Evolutionary conservation across 2,888 invertebrate genomes (phyloP), one percentile per base, ranked within the genome.

Genomic region (Pheosia tremula): DNA sequence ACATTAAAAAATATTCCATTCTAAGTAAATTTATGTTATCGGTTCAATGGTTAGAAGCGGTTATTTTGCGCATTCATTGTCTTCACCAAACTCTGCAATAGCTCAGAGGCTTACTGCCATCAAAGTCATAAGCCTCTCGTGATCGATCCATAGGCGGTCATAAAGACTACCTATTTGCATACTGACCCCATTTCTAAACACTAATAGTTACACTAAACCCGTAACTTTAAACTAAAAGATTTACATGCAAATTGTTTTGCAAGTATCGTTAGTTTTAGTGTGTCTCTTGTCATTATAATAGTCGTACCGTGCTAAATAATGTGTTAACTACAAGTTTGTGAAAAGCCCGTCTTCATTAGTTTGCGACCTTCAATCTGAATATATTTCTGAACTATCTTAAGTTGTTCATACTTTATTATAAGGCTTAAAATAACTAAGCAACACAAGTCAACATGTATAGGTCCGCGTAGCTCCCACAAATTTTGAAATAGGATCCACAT

Each of bases 121-220:
- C 66, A 62, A 13, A 37, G 52, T 52, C 55, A 43, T 58, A 61
- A 63, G 62, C 49, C 49, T 4, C n/a, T 49, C 24, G 24, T 24
- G 24, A 0, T 24, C 9, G 5, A 4, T 47, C 47, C 9, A 47
- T 11, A 11, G 11, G n/a, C 49, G 6, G 49, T n/a, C 13, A 49
- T 49, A 7, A 49, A 49, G 49, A n/a, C 13, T 49, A 36, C 4
- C 47, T 58, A 71, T 69, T 71, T 69, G 68, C 68, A 71, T 71
- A 59, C 54, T 71, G 69, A 62, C 69, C 69, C 10, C 62, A 59
- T 68, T 71, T 67, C 54, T 52, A 6, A 49, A 24, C 24, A 24
- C 24, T 24, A 24, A 5, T 50, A 50, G 36, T 9, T 52, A 36
- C 6, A 43, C 43, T 43, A 43, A 43, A 43, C 43, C 43, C 43